A percentile compares a stretch with the other conserved stretches of the same genome.
Evolutionary conservation across 1,140 invertebrate species (phyloP).

Genomic region (Hylaeus volcanicus): DNA sequence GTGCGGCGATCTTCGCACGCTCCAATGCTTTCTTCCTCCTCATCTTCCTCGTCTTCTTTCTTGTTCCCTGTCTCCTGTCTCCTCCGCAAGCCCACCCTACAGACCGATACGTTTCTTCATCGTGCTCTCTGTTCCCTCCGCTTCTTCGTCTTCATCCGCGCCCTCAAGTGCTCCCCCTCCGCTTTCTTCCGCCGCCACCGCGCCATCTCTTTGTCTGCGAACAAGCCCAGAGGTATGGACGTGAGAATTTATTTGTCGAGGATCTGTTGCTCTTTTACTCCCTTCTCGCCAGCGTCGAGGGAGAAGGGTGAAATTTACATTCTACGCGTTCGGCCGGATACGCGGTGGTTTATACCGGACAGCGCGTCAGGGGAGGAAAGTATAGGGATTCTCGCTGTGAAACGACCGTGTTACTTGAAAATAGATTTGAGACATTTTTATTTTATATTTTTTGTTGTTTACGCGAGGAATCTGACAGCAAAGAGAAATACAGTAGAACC

Average conservation of each 20-base stretch:
- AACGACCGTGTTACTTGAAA: too few relatives aligned
- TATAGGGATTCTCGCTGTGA: too few relatives aligned
- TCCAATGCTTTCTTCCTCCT: conserved; percentile 1
- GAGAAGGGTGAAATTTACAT: conserved; percentile 8
- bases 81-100: conserved; percentile 11
- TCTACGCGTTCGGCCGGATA: too few relatives aligned
- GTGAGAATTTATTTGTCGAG: conserved; percentile 61
- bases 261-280: conserved; percentile 30
- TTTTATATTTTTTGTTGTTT: too few relatives aligned
- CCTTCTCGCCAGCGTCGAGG: not conserved
- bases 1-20: conserved; percentile 28
- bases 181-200: conserved; percentile 58
- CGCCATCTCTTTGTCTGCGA: conserved; percentile 71
- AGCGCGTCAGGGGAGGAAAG: too few relatives aligned
- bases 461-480: too few relatives aligned
- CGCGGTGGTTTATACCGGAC: too few relatives aligned
- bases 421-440: too few relatives aligned
- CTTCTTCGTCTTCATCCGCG: conserved; percentile 39
- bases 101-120: conserved; percentile 4
- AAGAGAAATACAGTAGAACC: too few relatives aligned
- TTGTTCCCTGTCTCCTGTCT: not conserved
- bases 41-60: not conserved
- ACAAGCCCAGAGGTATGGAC: conserved; percentile 53
- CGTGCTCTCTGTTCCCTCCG: conserved; percentile 4
- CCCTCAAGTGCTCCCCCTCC: conserved; percentile 59